Conservation (phyloP, 1,140 invertebrate genomes). For the Lethrus apterus region DNA sequence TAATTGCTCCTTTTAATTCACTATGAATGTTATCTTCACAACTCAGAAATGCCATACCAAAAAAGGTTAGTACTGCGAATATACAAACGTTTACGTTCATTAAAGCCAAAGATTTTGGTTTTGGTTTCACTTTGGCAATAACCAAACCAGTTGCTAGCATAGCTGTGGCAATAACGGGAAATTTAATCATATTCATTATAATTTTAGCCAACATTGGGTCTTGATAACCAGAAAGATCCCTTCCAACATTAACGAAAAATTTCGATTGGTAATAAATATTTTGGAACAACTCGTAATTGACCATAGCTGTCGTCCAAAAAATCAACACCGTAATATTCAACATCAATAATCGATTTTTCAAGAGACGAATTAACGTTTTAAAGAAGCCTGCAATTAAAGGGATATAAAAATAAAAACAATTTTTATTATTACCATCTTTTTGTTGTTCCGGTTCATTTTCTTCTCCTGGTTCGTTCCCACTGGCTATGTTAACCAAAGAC, state of each 20-base stretch:
- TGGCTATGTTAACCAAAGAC: constrained; percentile 35
- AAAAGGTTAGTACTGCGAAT: constrained; percentile 45
- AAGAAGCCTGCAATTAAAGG: constrained; percentile 42
- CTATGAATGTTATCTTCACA: constrained; percentile 41
- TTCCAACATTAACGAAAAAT: constrained; percentile 36
- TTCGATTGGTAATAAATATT: constrained; percentile 51
- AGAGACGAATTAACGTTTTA: constrained; percentile 47
- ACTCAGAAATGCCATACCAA: constrained; percentile 51
- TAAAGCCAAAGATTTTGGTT: constrained; percentile 43
- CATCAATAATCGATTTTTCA: constrained; percentile 53
- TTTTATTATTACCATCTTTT: neutral
- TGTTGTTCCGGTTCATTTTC: constrained; percentile 16
- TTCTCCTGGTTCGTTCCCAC: constrained; percentile 15
- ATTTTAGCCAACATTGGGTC: constrained; percentile 49
- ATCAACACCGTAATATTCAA: constrained; percentile 49
- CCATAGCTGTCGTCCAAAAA: constrained; percentile 48
- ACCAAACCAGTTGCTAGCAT: constrained; percentile 55
- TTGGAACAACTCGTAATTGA: constrained; percentile 50
- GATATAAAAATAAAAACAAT: neutral
- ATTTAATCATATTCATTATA: constrained; percentile 49
- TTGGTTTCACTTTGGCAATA: constrained; percentile 51
- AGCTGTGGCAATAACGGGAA: constrained; percentile 52
- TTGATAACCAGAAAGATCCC: constrained; percentile 43
- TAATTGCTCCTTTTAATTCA: constrained; percentile 38
- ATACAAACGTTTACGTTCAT: constrained; percentile 51